These are phyloP conservation scores for Scolanthus callimorphus DNA, from an alignment of 92 coral and sea anemone genomes.

Conservation along the genomic window DNA sequence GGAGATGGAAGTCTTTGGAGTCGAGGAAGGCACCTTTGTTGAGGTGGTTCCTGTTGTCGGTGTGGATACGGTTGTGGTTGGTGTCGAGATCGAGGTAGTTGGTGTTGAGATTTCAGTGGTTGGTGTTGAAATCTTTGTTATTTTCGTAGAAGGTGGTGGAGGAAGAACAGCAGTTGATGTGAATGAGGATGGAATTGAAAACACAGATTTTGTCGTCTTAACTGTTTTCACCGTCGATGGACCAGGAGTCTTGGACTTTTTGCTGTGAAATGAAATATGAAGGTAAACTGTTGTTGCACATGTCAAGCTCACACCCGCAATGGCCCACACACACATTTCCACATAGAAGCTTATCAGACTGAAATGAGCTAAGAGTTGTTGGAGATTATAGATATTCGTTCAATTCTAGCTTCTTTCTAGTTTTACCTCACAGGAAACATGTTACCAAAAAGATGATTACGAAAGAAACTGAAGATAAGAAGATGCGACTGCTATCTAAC, in stretches of 20 bases:
- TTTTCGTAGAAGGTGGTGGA: slow-evolving; percentile 1
- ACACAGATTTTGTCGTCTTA: not conserved
- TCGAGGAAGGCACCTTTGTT: slow-evolving; percentile 1
- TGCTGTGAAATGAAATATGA: not conserved
- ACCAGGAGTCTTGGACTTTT: not conserved
- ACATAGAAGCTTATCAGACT: too few relatives aligned
- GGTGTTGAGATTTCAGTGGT: slow-evolving; percentile 8
- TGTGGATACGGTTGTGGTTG: not conserved
- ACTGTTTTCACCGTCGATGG: not conserved
- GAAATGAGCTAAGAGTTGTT: too few relatives aligned
- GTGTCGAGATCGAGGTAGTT: slow-evolving; percentile 10
- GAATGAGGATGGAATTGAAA: not conserved
- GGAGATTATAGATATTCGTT: too few relatives aligned
- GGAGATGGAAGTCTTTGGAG: not conserved
- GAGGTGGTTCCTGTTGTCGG: too few relatives aligned
- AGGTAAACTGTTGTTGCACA: not conserved
- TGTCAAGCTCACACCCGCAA: too few relatives aligned
- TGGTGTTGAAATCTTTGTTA: not conserved
- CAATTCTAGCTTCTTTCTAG: too few relatives aligned
- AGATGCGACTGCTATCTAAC: too few relatives aligned
- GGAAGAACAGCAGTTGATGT: not conserved
- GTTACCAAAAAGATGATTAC: too few relatives aligned
- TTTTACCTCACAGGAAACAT: too few relatives aligned
- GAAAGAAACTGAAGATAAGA: too few relatives aligned
- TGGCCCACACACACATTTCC: too few relatives aligned